These are phyloP conservation scores for Passer montanus DNA, from an alignment of 2,113 vertebrate species.

Conservation along the genomic window DNA sequence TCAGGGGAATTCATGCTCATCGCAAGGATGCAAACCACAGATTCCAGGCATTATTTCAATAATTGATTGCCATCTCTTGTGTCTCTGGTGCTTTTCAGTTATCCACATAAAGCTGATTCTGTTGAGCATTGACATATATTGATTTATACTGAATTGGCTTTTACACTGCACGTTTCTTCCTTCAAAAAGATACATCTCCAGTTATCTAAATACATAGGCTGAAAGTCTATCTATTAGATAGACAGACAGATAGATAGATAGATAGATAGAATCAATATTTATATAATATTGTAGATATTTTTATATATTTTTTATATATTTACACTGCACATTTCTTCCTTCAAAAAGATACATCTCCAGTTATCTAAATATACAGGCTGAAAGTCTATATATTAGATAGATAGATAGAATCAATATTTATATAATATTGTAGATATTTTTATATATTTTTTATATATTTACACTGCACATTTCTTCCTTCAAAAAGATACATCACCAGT, in stretches of 20 bases:
- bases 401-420: too few species aligned
- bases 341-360: background rate
- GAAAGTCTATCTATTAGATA: background rate
- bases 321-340: background rate
- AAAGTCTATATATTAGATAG: background rate
- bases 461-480: too few species aligned
- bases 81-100: background rate
- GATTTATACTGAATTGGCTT: background rate
- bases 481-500: too few species aligned
- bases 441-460: too few species aligned
- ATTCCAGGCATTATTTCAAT: conserved; percentile 13
- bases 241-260: too few species aligned
- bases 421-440: too few species aligned
- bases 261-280: too few species aligned
- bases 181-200: background rate
- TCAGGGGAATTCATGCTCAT: conserved; percentile 5
- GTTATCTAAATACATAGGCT: background rate
- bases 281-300: too few species aligned
- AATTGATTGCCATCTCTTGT: background rate
- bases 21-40: conserved; percentile 7
- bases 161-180: background rate
- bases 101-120: background rate
- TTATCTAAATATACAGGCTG: background rate
- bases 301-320: background rate
- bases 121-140: background rate